Conservation (phyloP, 2,113 vertebrate genomes). For the Pheucticus melanocephalus region DNA sequence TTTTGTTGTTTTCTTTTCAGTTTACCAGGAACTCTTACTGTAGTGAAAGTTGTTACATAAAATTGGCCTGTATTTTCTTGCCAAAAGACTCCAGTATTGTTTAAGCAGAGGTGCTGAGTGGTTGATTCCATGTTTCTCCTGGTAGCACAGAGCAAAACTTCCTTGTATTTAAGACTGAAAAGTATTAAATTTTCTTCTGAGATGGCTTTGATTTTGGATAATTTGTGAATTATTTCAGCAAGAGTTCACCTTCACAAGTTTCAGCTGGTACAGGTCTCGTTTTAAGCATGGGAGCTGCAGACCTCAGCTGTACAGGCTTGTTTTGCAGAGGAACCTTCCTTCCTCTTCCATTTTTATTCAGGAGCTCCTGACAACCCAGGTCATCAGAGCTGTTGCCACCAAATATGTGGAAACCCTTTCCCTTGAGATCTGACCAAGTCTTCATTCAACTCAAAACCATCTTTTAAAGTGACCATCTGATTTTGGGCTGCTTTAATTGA, state of each 20-base stretch:
- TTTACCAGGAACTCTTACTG: not conserved
- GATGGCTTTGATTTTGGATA: not conserved
- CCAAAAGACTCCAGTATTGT: not conserved
- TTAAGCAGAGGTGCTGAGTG: not conserved
- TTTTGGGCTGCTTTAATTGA: not conserved
- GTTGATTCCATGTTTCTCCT: not conserved
- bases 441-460: not conserved
- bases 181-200: not conserved
- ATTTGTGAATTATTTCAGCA: not conserved
- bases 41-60: not conserved
- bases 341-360: rapidly evolving
- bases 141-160: not conserved
- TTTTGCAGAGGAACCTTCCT: not conserved
- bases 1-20: not conserved
- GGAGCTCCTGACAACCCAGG: not conserved
- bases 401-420: not conserved
- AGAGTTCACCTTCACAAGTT: not conserved
- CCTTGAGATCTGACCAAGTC: not conserved
- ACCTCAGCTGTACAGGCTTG: not conserved
- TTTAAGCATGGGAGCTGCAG: not conserved
- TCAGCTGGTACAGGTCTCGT: not conserved
- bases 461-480: not conserved
- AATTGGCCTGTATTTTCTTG: not conserved
- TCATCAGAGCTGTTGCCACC: not conserved
- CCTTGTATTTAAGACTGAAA: not conserved